Conservation (phyloP, 1,140 invertebrate species). For the Heterodera schachtii region DNA sequence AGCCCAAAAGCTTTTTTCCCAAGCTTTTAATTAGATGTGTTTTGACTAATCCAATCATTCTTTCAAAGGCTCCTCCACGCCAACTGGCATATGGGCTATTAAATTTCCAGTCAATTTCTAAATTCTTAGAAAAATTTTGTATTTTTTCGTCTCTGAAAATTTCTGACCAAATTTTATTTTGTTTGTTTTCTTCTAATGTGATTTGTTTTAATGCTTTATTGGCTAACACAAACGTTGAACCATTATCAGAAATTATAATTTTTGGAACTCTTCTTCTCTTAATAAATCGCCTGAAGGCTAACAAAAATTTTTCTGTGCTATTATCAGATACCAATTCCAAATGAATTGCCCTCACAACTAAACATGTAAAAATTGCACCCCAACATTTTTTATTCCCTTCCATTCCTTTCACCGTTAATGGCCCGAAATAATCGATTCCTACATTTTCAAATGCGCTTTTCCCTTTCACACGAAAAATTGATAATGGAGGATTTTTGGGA, state of each 20-base stretch:
- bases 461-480: background rate
- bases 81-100: background rate
- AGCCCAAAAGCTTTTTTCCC: background rate
- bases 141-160: background rate
- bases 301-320: background rate
- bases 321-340: slow-evolving; percentile 1
- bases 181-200: no score
- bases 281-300: background rate
- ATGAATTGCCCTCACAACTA: background rate
- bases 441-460: background rate
- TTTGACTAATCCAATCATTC: slow-evolving; percentile 3
- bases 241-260: slow-evolving; percentile 4
- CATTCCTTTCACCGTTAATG: background rate
- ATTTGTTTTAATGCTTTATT: no score
- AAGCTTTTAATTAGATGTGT: background rate
- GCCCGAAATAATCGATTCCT: slow-evolving; percentile 11
- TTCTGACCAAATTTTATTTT: background rate
- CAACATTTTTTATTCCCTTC: background rate
- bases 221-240: background rate
- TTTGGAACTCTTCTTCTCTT: slow-evolving; percentile 2
- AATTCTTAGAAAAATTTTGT: background rate
- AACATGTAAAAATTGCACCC: slow-evolving; percentile 2
- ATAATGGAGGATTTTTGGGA: background rate
- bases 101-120: slow-evolving; percentile 14
- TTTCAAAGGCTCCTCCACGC: background rate